Evolutionary conservation across 1,140 invertebrate genomes (phyloP).

Genomic region (Atta texana): DNA sequence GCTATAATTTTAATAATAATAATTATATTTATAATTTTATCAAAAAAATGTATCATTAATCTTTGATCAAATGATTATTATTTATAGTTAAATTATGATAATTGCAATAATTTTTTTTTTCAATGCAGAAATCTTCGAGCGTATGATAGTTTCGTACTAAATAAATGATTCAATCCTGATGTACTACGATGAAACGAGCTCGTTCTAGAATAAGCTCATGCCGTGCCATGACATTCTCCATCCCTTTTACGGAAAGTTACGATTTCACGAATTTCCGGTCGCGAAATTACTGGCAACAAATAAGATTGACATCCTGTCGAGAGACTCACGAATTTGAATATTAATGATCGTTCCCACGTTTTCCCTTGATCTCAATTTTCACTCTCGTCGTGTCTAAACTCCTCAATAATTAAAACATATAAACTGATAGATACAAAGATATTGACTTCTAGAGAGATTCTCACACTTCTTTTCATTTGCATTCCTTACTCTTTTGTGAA

Average conservation of each 20-base stretch:
- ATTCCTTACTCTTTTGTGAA: neutral
- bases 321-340: slow-evolving; percentile 43
- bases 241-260: slow-evolving; percentile 29
- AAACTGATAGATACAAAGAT: slow-evolving; percentile 18
- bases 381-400: slow-evolving; percentile 19
- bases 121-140: neutral
- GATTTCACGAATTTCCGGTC: slow-evolving; percentile 53
- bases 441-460: neutral
- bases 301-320: slow-evolving; percentile 44
- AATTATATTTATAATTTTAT: no score
- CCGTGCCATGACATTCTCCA: neutral
- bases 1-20: no score
- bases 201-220: neutral
- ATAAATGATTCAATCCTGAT: neutral
- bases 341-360: slow-evolving; percentile 44
- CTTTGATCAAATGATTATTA: no score
- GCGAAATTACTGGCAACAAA: neutral
- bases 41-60: no score
- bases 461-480: neutral
- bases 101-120: no score
- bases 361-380: slow-evolving; percentile 32
- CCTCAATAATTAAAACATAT: slow-evolving; percentile 21
- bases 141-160: neutral
- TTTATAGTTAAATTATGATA: no score
- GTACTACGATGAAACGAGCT: neutral